A percentile compares a stretch with the other conserved stretches of the same genome.
Conservation (phyloP, 2,888 invertebrate genomes). For the Stenolophus ochropezus region DNA sequence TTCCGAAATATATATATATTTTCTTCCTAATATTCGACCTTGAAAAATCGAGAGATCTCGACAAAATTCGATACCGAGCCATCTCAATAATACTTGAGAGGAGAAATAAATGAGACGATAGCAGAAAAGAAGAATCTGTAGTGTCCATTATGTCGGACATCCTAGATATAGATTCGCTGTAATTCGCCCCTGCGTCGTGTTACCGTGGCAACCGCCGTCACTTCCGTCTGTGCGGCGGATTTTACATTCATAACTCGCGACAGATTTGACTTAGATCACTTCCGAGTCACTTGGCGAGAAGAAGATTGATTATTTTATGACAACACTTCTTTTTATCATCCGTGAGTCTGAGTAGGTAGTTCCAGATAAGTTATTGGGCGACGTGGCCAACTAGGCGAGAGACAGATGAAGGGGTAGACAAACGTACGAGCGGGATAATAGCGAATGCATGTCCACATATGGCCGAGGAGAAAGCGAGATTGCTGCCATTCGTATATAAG, state of each 20-base stretch:
- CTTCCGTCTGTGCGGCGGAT: slow-evolving; percentile 9
- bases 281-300: slow-evolving; percentile 13
- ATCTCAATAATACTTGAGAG: too few species aligned
- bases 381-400: not conserved
- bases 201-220: not conserved
- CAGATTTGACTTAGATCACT: slow-evolving; percentile 38
- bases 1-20: too few species aligned
- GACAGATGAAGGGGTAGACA: slow-evolving; percentile 5
- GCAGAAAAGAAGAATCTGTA: too few species aligned
- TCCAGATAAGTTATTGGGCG: not conserved
- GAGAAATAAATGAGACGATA: too few species aligned
- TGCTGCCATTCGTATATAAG: not conserved
- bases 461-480: slow-evolving; percentile 14
- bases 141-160: too few species aligned
- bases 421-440: slow-evolving; percentile 25
- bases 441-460: slow-evolving; percentile 43
- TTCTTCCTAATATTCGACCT: too few species aligned
- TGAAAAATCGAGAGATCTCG: too few species aligned
- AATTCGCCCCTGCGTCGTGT: not conserved
- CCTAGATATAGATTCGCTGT: not conserved
- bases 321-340: slow-evolving; percentile 3
- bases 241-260: slow-evolving; percentile 36
- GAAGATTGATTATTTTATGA: not conserved
- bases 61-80: too few species aligned
- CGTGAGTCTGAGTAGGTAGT: not conserved